Evolutionary conservation across 2,797 vertebrate species (phyloP).

Genomic region (Loris lydekkerianus): DNA sequence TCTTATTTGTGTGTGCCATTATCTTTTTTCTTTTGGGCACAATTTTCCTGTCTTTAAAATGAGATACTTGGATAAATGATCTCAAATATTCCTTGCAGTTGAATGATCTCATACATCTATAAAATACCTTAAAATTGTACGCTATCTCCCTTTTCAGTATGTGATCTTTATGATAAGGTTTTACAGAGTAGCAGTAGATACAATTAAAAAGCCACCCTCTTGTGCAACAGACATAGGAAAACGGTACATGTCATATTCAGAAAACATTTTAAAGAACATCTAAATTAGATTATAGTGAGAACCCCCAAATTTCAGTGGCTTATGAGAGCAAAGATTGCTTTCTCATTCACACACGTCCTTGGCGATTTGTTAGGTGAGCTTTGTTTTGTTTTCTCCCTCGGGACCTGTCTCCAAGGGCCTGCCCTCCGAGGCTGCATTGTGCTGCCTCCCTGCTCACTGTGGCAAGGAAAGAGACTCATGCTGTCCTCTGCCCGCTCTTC

Average conservation of each 20-base stretch:
- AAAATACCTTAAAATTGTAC: background rate
- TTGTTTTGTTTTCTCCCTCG: background rate
- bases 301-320: background rate
- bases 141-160: background rate
- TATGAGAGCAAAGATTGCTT: background rate
- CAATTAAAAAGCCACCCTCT: background rate
- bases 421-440: accelerated
- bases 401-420: accelerated
- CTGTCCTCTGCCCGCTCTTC: background rate
- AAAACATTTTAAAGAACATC: background rate
- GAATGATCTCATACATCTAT: background rate
- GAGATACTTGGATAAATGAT: background rate
- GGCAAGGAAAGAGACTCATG: accelerated
- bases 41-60: background rate
- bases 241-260: background rate
- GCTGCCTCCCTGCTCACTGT: no score
- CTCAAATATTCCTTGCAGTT: background rate
- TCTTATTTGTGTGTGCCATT: background rate
- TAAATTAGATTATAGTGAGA: background rate
- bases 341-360: background rate
- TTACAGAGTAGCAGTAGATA: background rate
- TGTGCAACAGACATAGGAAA: background rate
- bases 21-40: background rate
- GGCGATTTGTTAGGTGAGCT: background rate
- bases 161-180: background rate